A percentile compares a stretch with the other conserved stretches of the same genome.
These are phyloP conservation scores for Ectemnius cavifrons DNA, from an alignment of 2,888 invertebrate genomes.

Conservation along the genomic window DNA sequence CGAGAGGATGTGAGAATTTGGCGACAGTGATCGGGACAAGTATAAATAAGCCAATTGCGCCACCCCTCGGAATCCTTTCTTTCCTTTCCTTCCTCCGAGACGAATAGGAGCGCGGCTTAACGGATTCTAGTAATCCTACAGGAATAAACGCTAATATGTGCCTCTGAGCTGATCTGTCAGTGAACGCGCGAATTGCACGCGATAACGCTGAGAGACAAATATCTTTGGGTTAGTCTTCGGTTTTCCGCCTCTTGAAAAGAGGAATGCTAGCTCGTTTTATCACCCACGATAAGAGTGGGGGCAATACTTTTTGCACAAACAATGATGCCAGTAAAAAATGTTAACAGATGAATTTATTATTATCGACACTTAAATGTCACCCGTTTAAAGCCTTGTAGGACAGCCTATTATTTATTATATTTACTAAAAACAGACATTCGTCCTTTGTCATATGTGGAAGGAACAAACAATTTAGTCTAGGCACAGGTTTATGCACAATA, in stretches of 20 bases:
- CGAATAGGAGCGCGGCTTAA: conserved; percentile 71
- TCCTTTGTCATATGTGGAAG: too few species aligned
- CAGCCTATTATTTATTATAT: too few species aligned
- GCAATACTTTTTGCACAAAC: too few species aligned
- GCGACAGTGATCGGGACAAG: conserved; percentile 70
- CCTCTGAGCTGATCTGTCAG: conserved; percentile 27
- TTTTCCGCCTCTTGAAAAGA: neutral
- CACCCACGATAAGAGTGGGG: too few species aligned
- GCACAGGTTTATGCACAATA: too few species aligned
- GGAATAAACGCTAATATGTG: conserved; percentile 69
- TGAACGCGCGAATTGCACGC: conserved; percentile 63
- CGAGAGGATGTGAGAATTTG: conserved; percentile 32
- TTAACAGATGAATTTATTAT: too few species aligned
- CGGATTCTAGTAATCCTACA: conserved; percentile 73
- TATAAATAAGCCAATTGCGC: conserved; percentile 75
- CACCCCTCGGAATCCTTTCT: conserved; percentile 36
- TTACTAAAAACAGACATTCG: too few species aligned
- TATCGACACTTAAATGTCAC: too few species aligned
- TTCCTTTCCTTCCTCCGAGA: conserved; percentile 49
- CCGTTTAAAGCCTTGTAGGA: too few species aligned
- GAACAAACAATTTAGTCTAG: too few species aligned
- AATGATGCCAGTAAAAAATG: too few species aligned
- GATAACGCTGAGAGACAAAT: conserved; percentile 70
- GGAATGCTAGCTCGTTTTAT: neutral
- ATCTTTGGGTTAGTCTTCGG: conserved; percentile 63